Conservation (phyloP, 2,888 invertebrate species). For the Bugula neritina region DNA sequence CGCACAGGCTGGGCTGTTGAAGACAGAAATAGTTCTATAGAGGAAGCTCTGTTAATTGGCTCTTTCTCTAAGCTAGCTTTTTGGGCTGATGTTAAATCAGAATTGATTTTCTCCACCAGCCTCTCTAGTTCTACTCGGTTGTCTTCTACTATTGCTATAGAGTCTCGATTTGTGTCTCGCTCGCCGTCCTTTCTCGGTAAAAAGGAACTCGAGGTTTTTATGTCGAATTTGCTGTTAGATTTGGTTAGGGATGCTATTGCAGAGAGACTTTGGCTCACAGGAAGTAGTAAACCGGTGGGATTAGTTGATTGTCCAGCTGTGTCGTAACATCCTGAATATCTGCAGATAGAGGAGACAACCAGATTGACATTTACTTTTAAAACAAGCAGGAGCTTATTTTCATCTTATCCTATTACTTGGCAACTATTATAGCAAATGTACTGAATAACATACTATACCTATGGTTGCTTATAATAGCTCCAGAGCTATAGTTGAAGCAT, state of each 20-base stretch:
- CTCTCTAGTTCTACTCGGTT: conserved; percentile 13
- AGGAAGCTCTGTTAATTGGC: background rate
- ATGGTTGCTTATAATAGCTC: too few species aligned
- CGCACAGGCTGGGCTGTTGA: background rate
- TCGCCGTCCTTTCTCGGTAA: conserved; percentile 8
- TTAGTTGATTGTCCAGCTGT: background rate
- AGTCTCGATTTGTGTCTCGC: conserved; percentile 10
- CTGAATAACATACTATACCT: too few species aligned
- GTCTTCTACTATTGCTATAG: conserved; percentile 21
- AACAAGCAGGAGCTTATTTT: too few species aligned
- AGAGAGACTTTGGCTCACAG: conserved; percentile 1
- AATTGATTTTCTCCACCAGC: conserved; percentile 17
- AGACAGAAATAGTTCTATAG: conserved; percentile 16
- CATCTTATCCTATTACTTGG: too few species aligned
- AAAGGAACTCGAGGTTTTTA: background rate
- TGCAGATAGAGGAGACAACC: too few species aligned
- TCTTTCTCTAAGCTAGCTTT: background rate
- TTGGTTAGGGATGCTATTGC: background rate
- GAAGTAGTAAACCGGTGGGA: background rate
- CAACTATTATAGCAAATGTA: too few species aligned
- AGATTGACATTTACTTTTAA: too few species aligned
- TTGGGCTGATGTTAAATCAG: background rate
- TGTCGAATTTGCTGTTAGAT: conserved; percentile 9
- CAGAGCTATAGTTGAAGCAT: too few species aligned
- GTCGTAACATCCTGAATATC: conserved; percentile 22